Evolutionary conservation across 2,888 invertebrate species (phyloP).

Genomic region (Zele albiditarsus): DNA sequence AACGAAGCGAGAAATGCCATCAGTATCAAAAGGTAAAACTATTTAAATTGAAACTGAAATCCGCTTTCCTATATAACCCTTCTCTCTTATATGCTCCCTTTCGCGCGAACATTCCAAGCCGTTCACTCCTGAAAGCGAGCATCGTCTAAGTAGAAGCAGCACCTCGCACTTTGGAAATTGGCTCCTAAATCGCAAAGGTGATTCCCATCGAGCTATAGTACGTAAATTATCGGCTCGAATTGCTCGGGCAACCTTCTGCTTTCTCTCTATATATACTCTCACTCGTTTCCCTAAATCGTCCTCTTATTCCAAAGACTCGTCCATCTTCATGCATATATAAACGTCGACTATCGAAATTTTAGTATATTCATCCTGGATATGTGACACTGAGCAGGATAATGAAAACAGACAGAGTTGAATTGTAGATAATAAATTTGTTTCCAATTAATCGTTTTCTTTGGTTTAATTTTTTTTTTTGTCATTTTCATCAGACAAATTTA

Average conservation of each 20-base stretch:
- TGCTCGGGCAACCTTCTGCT: slow-evolving; percentile 48
- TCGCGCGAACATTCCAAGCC: slow-evolving; percentile 43
- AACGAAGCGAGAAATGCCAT: slow-evolving; percentile 48
- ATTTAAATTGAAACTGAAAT: slow-evolving; percentile 69
- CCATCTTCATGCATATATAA: neutral
- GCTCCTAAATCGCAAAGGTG: slow-evolving; percentile 66
- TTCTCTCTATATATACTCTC: slow-evolving; percentile 44
- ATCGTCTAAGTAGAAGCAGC: slow-evolving; percentile 63
- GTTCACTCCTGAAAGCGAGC: slow-evolving; percentile 45
- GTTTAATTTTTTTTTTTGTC: neutral
- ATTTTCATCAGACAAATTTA: neutral
- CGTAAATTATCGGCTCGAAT: slow-evolving; percentile 64
- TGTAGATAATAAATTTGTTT: neutral
- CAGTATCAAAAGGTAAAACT: slow-evolving; percentile 55
- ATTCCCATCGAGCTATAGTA: slow-evolving; percentile 63
- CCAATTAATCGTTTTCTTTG: neutral
- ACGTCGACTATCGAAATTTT: neutral
- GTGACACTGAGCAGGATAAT: neutral
- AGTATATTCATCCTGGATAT: slow-evolving; percentile 3
- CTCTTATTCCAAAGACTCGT: slow-evolving; percentile 30
- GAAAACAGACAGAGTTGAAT: neutral
- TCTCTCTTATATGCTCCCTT: slow-evolving; percentile 27
- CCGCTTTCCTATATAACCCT: slow-evolving; percentile 46
- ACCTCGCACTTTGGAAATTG: slow-evolving; percentile 70
- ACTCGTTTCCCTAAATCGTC: slow-evolving; percentile 37